phyloP scores from a whole-genome alignment of 2,797 vertebrate genomes.

The Lemur catta region DNA sequence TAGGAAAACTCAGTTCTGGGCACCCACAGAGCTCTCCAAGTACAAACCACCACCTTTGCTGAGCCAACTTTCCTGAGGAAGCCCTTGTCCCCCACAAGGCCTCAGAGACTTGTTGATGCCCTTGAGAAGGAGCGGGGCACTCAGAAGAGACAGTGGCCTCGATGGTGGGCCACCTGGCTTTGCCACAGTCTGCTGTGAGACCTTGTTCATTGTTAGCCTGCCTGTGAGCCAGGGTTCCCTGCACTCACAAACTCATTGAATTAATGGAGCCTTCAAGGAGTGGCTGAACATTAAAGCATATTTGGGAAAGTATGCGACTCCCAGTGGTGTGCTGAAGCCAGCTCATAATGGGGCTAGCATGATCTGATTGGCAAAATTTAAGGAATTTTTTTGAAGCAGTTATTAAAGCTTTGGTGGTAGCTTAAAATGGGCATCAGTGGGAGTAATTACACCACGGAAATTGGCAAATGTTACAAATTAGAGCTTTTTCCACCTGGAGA shows the following conservation, averaged over 20 bases:
- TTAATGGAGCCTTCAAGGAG: neutral
- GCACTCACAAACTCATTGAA: neutral
- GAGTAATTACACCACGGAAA: neutral
- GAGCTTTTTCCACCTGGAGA: neutral
- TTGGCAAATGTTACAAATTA: neutral
- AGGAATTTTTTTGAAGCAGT: neutral
- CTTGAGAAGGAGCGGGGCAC: neutral
- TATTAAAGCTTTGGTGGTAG: neutral
- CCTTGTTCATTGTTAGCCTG: neutral
- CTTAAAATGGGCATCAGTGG: neutral
- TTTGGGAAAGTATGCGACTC: neutral
- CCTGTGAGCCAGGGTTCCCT: neutral
- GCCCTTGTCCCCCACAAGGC: neutral
- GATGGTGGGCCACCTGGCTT: neutral
- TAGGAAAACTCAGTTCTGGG: neutral
- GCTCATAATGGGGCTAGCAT: neutral
- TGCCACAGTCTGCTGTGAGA: fast-evolving
- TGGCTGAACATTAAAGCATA: neutral
- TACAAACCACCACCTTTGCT: neutral
- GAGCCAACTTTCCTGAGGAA: neutral
- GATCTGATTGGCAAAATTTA: neutral
- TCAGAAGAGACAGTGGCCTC: neutral
- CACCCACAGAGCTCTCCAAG: neutral
- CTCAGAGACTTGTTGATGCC: neutral
- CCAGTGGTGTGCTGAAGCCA: neutral